These are phyloP conservation scores for Lampris incognitus DNA, from an alignment of 2,113 vertebrate species.

Conservation along the genomic window DNA sequence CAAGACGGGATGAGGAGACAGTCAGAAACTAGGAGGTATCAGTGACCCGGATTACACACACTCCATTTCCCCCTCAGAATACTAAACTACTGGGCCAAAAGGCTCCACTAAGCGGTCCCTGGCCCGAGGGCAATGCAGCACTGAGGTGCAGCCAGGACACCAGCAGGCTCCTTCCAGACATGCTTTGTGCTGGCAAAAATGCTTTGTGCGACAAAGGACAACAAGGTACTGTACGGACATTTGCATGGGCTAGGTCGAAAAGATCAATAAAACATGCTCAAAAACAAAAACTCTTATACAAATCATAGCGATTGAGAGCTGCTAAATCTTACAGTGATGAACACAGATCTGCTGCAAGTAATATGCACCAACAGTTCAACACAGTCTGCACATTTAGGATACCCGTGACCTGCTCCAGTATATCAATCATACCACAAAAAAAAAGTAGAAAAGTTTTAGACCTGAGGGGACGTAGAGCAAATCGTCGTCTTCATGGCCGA, in stretches of 20 bases:
- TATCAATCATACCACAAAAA: not conserved
- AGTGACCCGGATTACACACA: conserved; percentile 70
- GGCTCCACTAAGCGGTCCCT: conserved; percentile 51
- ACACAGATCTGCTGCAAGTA: conserved; percentile 11
- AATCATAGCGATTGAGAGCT: too few relatives aligned
- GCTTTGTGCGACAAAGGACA: not conserved
- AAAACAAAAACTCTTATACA: too few relatives aligned
- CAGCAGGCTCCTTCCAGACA: conserved; percentile 28
- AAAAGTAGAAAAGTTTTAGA: not conserved
- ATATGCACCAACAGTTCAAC: conserved; percentile 9
- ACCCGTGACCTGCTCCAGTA: conserved; percentile 23
- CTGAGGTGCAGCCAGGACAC: conserved; percentile 29
- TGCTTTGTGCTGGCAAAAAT: conserved; percentile 6
- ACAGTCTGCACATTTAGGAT: conserved; percentile 22
- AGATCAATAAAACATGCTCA: too few relatives aligned
- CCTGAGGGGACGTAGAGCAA: not conserved
- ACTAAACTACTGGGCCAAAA: conserved; percentile 59
- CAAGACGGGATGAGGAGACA: conserved; percentile 11
- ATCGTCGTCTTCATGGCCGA: conserved; percentile 37
- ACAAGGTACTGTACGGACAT: not conserved
- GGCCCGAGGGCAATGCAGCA: conserved; percentile 54
- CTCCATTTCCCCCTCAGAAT: conserved; percentile 79
- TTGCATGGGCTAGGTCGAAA: not conserved
- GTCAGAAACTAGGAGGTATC: conserved; percentile 55
- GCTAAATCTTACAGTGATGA: conserved; percentile 3